phyloP scores from a whole-genome alignment of 2,113 vertebrate species.

The Prunella fulvescens region DNA sequence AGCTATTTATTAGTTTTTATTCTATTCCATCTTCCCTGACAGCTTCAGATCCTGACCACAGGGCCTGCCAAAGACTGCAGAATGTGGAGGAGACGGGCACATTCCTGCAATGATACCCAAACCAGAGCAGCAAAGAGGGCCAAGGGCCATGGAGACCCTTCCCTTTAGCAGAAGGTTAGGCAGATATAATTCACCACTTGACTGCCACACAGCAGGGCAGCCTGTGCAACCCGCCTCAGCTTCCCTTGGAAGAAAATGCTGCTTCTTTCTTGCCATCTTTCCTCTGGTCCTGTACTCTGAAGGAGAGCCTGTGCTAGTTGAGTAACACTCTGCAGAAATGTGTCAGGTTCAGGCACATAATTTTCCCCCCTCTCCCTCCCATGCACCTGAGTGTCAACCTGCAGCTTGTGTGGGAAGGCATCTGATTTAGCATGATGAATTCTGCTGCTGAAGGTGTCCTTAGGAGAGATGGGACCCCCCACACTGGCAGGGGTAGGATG shows the following conservation, averaged over 20 bases:
- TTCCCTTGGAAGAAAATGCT: neutral
- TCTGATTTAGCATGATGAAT: accelerated
- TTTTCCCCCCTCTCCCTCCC: neutral
- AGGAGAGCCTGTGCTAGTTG: accelerated
- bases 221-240: accelerated
- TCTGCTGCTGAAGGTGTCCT: neutral
- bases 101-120: neutral
- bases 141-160: neutral
- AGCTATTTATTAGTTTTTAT: neutral
- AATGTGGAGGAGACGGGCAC: neutral
- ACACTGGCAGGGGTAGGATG: accelerated
- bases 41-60: neutral
- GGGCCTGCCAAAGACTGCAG: neutral
- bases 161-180: accelerated
- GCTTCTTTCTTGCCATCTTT: neutral
- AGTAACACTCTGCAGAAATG: neutral
- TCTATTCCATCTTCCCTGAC: neutral
- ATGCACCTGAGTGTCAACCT: neutral
- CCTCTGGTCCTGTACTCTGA: accelerated
- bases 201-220: neutral
- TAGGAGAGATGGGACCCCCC: neutral
- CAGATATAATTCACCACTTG: neutral
- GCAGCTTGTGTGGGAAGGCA: neutral
- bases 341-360: neutral
- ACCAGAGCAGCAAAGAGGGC: neutral